Evolutionary conservation across 2,113 vertebrate species (phyloP), one percentile per base, ranked within the genome.

Genomic region (Corythornis cristatus): DNA sequence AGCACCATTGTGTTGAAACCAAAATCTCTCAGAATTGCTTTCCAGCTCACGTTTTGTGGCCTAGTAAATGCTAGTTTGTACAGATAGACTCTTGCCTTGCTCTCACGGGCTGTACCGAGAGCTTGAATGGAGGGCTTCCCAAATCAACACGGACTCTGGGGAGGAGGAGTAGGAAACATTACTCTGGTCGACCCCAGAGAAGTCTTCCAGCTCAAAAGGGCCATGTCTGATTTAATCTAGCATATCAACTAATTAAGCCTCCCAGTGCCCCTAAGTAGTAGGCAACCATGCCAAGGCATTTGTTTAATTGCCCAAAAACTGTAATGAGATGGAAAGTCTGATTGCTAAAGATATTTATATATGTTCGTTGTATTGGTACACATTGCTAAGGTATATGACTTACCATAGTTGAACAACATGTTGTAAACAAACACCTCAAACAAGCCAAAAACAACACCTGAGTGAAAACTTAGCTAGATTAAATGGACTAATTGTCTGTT

Each of bases 221-320:
- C 68, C 17, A 14, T 35, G 14, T 46, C 53, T 93, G 76, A 94
- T 86, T 88, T 88, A 89, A 91, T 95, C 94, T 91, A 56, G 43
- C 3, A 2, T 85, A 61, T 91, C 80, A 93, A 76, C 48, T 91
- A 94, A 91, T 88, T 88, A 64, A 86, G 88, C 75, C 35, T 83
- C 72, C 79, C 75, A 15, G 16, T 33, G 61, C 62, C 82, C 64
- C 82, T 77, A 67, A 91, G 82, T 74, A 91, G 57, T 19, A 92
- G 42, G 75, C 76, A 91, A 88, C 40, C 48, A 57, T n/a, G 82
- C 82, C 74, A 88, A 94, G 42, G 57, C 53, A 33, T 88, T 92
- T 82, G 71, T 95, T 92, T 83, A 72, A 50, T 86, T 85, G 91
- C 53, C 89, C 72, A 67, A 88, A 91, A 95, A 28, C 85, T 88